Evolutionary conservation across 2,797 vertebrate species (phyloP), one percentile per base, ranked within the genome.

Genomic region (Antrozous pallidus): DNA sequence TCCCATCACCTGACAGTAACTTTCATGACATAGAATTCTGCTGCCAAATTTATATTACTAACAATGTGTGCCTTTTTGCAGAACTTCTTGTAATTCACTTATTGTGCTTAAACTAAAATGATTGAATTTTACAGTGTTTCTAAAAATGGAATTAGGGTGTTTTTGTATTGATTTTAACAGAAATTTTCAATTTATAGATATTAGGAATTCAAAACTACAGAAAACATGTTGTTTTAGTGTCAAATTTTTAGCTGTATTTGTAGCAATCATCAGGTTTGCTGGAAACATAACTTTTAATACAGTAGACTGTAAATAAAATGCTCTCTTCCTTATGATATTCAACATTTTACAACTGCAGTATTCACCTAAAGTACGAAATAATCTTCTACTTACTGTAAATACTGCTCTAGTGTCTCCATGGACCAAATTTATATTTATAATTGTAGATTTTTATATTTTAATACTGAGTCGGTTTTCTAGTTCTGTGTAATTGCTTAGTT

Each of bases 361-460:
- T 98, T 97, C 97, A 98, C 96, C 97, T 98, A 97, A 97, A 98
- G 71, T 97, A 97, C 95, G 95, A 87, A 98, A 98, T 98, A 98
- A 98, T 98, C 98, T 98, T 98, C 98, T 98, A 98, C 99, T 99
- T 98, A 98, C 96, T 98, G 98, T 99, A 99, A 98, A 99, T 99
- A 99, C 99, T 99, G 99, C 98, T 98, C 98, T 99, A 98, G 98
- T 98, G 98, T 98, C 98, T 98, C 95, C 97, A 99, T 98, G 99
- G 99, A 99, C 99, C 99, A 99, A 99, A 99, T 99, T 99, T 99
- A 98, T 99, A 99, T 99, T 99, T 99, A 99, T 99, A 99, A 99
- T 98, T 98, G 98, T 99, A 99, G 99, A 99, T 99, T 99, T 99
- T 99, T 99, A 99, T 99, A 99, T 99, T 99, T 99, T 98, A 99